These are phyloP conservation scores for Loxodonta africana DNA, from an alignment of 2,113 vertebrate species.

Conservation along the genomic window DNA sequence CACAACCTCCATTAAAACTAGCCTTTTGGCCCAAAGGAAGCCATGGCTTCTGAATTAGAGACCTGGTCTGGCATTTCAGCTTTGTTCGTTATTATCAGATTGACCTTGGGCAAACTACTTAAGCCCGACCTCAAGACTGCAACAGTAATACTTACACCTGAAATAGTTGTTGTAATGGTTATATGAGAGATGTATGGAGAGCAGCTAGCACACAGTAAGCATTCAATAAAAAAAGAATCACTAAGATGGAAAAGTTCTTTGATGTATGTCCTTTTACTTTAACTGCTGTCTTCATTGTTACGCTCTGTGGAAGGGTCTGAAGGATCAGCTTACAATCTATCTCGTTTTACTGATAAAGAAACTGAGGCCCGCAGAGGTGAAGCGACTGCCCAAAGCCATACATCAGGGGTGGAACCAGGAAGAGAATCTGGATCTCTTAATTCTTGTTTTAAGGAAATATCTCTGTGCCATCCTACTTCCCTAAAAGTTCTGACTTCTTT, in stretches of 20 bases:
- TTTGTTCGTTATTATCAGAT: neutral
- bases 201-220: neutral
- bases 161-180: neutral
- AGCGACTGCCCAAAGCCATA: neutral
- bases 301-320: neutral
- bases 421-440: neutral
- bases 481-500: slow-evolving; percentile 32
- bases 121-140: neutral
- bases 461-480: neutral
- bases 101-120: neutral
- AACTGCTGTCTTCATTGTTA: neutral
- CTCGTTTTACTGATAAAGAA: slow-evolving; percentile 5
- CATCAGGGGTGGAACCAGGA: neutral
- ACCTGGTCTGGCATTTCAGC: neutral
- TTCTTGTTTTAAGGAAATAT: slow-evolving; percentile 29
- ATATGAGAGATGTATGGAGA: neutral
- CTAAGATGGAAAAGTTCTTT: neutral
- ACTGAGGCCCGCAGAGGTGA: neutral
- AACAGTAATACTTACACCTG: neutral
- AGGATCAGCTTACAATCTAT: neutral
- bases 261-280: neutral
- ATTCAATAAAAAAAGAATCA: neutral
- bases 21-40: neutral
- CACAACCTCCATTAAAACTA: neutral
- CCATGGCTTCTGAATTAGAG: neutral